phyloP scores from a whole-genome alignment of 2,888 invertebrate species.

The Sarcophaga rosellei region DNA sequence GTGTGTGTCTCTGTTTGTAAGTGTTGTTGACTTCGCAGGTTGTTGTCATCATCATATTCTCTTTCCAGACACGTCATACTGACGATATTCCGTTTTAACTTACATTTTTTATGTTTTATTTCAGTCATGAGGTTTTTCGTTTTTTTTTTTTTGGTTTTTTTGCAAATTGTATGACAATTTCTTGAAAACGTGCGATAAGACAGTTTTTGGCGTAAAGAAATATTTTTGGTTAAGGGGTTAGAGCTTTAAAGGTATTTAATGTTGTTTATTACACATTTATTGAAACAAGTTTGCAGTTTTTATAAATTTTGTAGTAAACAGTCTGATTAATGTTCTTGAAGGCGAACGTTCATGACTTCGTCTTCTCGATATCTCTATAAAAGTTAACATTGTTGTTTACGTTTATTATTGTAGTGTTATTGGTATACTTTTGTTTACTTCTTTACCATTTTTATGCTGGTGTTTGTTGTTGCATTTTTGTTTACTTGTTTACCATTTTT shows the following conservation, averaged over 20 bases:
- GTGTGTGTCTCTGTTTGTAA: constrained; percentile 1
- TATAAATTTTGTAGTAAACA: no score
- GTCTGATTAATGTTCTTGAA: no score
- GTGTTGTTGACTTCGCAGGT: constrained; percentile 57
- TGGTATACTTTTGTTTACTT: no score
- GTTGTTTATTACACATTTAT: no score
- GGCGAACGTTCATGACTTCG: no score
- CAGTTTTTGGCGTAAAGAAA: constrained; percentile 4
- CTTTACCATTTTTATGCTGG: no score
- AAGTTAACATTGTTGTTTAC: no score
- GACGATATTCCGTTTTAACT: constrained; percentile 23
- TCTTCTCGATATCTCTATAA: no score
- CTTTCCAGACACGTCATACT: constrained; percentile 61
- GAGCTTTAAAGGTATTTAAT: neutral
- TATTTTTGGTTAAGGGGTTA: neutral
- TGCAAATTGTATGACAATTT: constrained; percentile 58
- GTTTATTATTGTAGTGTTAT: no score
- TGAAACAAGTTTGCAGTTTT: no score
- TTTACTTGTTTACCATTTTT: no score
- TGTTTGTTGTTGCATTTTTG: no score
- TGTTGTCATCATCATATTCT: constrained; percentile 52
- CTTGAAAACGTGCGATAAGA: constrained; percentile 36
- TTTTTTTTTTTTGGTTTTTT: constrained; percentile 17
- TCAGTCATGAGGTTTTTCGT: neutral
- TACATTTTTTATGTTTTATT: constrained; percentile 2